Evolutionary conservation across 2,888 invertebrate species (phyloP).

Genomic region (Sturmia bella): DNA sequence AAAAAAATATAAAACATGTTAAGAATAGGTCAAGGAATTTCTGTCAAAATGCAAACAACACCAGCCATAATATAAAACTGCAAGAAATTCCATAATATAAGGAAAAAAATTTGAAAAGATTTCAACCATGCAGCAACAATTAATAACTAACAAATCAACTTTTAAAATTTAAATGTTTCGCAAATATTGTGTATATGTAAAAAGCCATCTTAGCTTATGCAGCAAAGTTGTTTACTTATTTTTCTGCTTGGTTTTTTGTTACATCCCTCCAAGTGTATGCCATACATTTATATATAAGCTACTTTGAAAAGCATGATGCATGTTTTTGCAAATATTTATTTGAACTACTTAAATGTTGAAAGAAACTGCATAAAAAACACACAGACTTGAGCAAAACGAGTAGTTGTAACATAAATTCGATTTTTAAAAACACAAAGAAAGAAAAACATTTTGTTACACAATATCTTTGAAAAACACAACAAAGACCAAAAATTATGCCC

Average conservation of each 20-base stretch:
- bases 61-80: no score
- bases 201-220: background rate
- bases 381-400: constrained; percentile 1
- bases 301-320: constrained; percentile 34
- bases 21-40: no score
- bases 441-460: background rate
- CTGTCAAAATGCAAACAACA: no score
- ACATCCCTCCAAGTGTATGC: constrained; percentile 16
- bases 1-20: no score
- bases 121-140: no score
- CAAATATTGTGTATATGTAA: background rate
- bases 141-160: no score
- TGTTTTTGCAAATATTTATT: constrained; percentile 39
- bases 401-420: constrained; percentile 49
- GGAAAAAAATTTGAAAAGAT: no score
- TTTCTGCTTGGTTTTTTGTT: background rate
- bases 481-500: constrained; percentile 28
- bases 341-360: constrained; percentile 40
- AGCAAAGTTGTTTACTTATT: constrained; percentile 13
- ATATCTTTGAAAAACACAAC: background rate
- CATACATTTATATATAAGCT: constrained; percentile 3
- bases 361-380: constrained; percentile 1
- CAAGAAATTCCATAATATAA: no score
- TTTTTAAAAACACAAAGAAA: constrained; percentile 19
- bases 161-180: no score